Conservation (phyloP, 2,113 vertebrate genomes). For the Malurus cyaneus region DNA sequence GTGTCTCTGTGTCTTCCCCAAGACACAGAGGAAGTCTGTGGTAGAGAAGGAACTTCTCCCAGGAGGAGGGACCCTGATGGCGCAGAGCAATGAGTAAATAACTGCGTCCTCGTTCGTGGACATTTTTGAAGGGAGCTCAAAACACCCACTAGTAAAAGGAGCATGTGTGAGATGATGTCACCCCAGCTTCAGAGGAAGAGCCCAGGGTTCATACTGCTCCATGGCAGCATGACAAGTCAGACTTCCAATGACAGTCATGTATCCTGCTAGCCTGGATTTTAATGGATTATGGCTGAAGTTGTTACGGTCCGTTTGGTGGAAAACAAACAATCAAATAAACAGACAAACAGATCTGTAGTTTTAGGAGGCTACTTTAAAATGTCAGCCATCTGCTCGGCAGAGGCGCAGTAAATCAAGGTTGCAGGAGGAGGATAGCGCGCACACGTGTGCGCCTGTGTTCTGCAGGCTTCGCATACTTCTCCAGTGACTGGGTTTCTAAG, state of each 20-base stretch:
- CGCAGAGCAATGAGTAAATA: not conserved
- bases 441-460: constrained; percentile 10
- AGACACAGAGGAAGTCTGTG: constrained; percentile 22
- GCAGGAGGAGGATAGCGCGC: not conserved
- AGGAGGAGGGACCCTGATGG: not conserved
- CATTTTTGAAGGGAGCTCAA: not conserved
- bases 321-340: not conserved
- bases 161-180: constrained; percentile 40
- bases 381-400: constrained; percentile 67
- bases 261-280: not conserved
- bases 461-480: constrained; percentile 70
- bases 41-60: not conserved
- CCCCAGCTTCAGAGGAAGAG: not conserved
- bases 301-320: not conserved
- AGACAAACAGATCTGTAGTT: not conserved
- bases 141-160: not conserved
- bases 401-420: constrained; percentile 58
- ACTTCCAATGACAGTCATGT: not conserved
- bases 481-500: constrained; percentile 65
- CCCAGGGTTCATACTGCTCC: not conserved
- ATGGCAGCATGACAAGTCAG: not conserved
- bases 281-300: not conserved
- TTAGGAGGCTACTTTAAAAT: constrained; percentile 35
- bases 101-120: rapidly evolving
- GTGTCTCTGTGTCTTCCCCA: not conserved